These are phyloP conservation scores for Empis stercorea DNA, from an alignment of 2,888 invertebrate genomes.

Conservation along the genomic window DNA sequence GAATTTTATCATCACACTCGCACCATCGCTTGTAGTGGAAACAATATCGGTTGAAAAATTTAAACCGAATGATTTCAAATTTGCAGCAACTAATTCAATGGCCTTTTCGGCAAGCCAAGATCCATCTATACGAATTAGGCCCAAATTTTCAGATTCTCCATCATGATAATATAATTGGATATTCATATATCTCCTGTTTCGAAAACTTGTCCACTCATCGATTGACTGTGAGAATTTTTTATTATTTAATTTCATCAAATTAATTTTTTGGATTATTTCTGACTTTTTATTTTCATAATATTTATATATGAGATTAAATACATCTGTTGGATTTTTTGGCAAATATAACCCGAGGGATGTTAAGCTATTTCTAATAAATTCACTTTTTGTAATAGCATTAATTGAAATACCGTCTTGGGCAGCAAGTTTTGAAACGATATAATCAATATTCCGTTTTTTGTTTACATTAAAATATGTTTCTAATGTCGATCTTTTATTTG, in stretches of 20 bases:
- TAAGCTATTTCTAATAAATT: neutral
- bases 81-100: neutral
- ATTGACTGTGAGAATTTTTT: neutral
- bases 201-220: slow-evolving; percentile 1
- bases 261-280: neutral
- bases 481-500: no score
- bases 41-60: neutral
- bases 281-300: neutral
- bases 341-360: neutral
- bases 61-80: neutral
- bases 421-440: neutral
- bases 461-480: no score
- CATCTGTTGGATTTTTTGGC: neutral
- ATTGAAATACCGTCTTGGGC: neutral
- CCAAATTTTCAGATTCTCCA: neutral
- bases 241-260: neutral
- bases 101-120: slow-evolving; percentile 1
- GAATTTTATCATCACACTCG: neutral
- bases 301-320: neutral
- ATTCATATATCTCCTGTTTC: slow-evolving; percentile 1
- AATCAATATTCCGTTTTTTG: no score
- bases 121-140: neutral
- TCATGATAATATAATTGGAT: neutral
- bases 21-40: neutral
- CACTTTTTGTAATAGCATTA: neutral